A percentile compares a stretch with the other conserved stretches of the same genome.
These are phyloP conservation scores for Chaetogeoica ovagalla DNA, from an alignment of 2,888 invertebrate species.

Conservation along the genomic window DNA sequence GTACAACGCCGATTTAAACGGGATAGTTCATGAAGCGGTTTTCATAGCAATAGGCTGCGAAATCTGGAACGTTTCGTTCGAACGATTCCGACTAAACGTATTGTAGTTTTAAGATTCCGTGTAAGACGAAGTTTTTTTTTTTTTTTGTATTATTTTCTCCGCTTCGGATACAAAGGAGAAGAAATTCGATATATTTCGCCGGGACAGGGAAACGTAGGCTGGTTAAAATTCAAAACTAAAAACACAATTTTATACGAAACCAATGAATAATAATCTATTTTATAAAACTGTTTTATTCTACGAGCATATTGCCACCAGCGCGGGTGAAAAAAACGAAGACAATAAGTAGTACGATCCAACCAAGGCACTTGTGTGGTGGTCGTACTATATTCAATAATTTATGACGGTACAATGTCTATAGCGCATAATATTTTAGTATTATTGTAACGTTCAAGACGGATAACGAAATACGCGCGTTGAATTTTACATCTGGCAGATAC, in stretches of 20 bases:
- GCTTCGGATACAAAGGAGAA: no score
- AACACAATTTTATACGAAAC: no score
- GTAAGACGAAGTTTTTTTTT: neutral
- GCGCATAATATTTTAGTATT: neutral
- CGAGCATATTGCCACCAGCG: no score
- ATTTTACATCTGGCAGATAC: neutral
- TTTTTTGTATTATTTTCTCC: no score
- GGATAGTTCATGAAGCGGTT: no score
- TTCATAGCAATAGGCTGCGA: neutral
- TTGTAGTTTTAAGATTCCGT: neutral
- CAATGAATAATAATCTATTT: no score
- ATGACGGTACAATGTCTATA: neutral
- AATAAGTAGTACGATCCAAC: no score
- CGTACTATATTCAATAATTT: neutral
- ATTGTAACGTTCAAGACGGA: neutral
- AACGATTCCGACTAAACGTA: neutral
- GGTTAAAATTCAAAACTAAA: no score
- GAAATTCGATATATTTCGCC: no score
- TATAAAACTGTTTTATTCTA: no score
- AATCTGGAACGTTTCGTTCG: neutral
- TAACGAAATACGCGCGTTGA: neutral
- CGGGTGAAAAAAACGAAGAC: no score
- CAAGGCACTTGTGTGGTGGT: neutral
- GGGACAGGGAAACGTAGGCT: no score
- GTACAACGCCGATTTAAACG: neutral